Conservation (phyloP, 1,140 invertebrate genomes). For the Linepithema humile region DNA sequence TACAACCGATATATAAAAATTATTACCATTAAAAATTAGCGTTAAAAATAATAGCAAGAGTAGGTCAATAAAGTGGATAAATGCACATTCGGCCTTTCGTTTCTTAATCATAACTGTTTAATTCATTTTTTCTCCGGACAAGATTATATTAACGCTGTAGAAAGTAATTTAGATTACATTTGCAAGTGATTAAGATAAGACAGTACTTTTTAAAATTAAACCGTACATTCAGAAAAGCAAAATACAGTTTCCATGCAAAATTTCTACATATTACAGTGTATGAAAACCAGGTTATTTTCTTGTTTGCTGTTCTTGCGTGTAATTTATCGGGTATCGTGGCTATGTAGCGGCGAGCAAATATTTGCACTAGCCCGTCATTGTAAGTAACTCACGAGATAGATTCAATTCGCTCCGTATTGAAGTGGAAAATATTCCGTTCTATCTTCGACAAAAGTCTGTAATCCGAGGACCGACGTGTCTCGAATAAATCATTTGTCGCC, state of each 20-base stretch:
- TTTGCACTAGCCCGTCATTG: conserved; percentile 14
- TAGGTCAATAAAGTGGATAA: too few relatives aligned
- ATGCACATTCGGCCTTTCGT: too few relatives aligned
- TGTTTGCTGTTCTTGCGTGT: background rate
- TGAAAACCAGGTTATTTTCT: conserved; percentile 8
- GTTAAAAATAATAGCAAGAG: too few relatives aligned
- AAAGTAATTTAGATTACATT: background rate
- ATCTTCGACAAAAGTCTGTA: background rate
- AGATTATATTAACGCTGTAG: background rate
- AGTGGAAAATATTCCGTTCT: background rate
- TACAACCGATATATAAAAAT: too few relatives aligned
- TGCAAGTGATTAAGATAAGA: background rate
- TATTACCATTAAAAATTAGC: too few relatives aligned
- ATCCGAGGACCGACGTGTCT: background rate
- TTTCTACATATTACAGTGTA: background rate
- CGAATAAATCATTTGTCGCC: conserved; percentile 59
- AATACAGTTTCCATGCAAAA: background rate
- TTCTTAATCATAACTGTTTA: too few relatives aligned
- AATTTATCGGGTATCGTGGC: conserved; percentile 1
- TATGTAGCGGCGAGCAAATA: background rate
- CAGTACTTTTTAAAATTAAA: background rate
- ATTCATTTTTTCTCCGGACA: too few relatives aligned
- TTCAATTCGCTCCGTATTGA: background rate
- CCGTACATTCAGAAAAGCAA: background rate
- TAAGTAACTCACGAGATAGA: conserved; percentile 28